Evolutionary conservation across 1,140 invertebrate genomes (phyloP), one percentile per base, ranked within the genome.

Genomic region (Drosophila lacertosa): DNA sequence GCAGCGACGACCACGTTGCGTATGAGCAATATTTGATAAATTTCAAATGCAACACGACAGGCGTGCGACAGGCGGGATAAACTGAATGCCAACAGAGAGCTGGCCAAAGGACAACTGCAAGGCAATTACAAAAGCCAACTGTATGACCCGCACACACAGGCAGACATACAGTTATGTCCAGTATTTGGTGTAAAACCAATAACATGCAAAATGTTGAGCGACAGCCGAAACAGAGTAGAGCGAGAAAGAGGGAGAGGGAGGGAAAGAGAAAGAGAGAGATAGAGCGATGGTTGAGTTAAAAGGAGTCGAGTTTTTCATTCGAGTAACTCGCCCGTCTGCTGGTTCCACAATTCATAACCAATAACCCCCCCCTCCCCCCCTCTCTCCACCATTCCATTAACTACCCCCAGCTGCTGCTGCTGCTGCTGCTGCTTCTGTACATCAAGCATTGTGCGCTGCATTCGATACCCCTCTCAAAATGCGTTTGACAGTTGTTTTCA

Each of bases 401-500:
- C 26, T 10, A 11, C 7, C 7, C 6, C 44, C 13, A 6, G 24
- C 7, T 42, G n/a, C 4, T 15, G 2, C 7, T 20, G n/a, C 7
- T 50, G 47, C 32, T 13, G 24, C 13, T 45, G 33, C 10, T 29
- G 13, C 20, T 18, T 33, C 24, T 42, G 39, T 18, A 33, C 26
- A 29, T 29, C 26, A 29, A 29, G 9, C 26, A 29, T 29, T 29
- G 26, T 29, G 26, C 26, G 33, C 50, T 66, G 68, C 53, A 40
- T 71, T 37, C 39, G 62, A 67, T 66, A 59, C 47, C 54, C 62
- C 62, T 71, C 68, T 66, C 45, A 45, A 78, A 83, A 78, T 82
- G 79, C 79, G 79, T 83, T 82, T 83, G 79, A 82, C 79, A 82
- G 79, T 82, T 83, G 70, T 78, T 82, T 83, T 78, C 79, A 74